These are phyloP conservation scores for Ommatoiulus sabulosus DNA, from an alignment of 2,888 invertebrate species.

Conservation along the genomic window DNA sequence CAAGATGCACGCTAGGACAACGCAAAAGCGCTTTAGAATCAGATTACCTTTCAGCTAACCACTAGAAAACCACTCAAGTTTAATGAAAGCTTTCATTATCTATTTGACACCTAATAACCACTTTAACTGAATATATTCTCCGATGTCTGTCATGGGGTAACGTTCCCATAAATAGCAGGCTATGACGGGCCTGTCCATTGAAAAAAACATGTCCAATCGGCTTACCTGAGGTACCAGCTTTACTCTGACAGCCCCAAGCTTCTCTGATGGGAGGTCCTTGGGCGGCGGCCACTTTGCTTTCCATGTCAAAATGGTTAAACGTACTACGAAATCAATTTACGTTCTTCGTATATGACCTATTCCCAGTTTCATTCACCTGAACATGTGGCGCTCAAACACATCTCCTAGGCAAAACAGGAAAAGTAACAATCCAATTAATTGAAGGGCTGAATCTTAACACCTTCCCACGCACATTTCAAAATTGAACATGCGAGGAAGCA, in stretches of 20 bases:
- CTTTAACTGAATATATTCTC: neutral
- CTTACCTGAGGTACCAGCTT: conserved; percentile 37
- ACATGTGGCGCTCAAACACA: neutral
- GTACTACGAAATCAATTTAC: conserved; percentile 4
- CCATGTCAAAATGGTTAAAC: conserved; percentile 30
- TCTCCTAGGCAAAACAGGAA: conserved; percentile 14
- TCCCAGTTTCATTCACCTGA: conserved; percentile 35
- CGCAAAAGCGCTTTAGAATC: neutral
- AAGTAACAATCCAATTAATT: neutral
- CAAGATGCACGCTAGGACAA: neutral
- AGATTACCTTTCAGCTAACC: neutral
- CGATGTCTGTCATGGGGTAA: neutral
- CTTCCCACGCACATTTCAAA: conserved; percentile 3
- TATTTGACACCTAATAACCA: neutral
- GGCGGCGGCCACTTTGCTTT: conserved; percentile 54
- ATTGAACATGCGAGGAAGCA: neutral
- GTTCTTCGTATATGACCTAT: neutral
- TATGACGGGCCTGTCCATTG: neutral
- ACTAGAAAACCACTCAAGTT: conserved; percentile 22
- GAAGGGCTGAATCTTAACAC: neutral
- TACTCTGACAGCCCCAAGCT: conserved; percentile 55
- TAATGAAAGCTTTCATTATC: neutral
- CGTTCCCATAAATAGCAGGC: neutral
- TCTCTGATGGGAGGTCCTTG: conserved; percentile 44
- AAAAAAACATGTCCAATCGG: neutral